These are phyloP conservation scores for Diorhabda carinulata DNA, from an alignment of 1,140 invertebrate species.

Conservation along the genomic window DNA sequence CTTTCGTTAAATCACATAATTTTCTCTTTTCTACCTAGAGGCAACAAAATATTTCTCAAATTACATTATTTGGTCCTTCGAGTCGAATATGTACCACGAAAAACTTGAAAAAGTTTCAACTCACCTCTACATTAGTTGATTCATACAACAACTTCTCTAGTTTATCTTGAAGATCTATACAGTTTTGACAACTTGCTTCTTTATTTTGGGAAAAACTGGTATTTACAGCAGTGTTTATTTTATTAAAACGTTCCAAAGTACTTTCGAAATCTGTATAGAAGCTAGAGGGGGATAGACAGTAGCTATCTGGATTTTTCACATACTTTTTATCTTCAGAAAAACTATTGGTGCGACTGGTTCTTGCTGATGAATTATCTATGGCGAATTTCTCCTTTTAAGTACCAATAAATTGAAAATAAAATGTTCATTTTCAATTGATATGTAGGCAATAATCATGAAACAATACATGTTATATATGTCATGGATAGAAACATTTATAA, in stretches of 20 bases:
- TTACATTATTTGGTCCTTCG: too few species aligned
- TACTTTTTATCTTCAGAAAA: slow-evolving; percentile 29
- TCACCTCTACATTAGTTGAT: slow-evolving; percentile 56
- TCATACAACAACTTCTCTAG: slow-evolving; percentile 64
- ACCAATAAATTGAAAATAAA: too few species aligned
- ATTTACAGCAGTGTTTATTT: slow-evolving; percentile 24
- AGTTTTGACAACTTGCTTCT: slow-evolving; percentile 1
- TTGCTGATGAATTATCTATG: background rate
- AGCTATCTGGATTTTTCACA: slow-evolving; percentile 14
- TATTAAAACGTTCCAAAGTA: slow-evolving; percentile 12
- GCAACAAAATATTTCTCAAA: too few species aligned
- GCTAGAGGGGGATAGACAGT: slow-evolving; percentile 18
- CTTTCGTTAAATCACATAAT: slow-evolving; percentile 54
- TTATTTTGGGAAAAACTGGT: slow-evolving; percentile 20
- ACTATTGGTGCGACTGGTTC: slow-evolving; percentile 10
- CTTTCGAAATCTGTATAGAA: slow-evolving; percentile 26
- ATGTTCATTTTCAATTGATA: too few species aligned
- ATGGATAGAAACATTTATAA: too few species aligned
- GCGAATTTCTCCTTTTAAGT: too few species aligned
- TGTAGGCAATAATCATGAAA: too few species aligned
- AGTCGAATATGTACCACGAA: too few species aligned
- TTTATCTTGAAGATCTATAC: slow-evolving; percentile 40
- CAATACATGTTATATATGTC: too few species aligned
- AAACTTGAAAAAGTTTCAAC: background rate
- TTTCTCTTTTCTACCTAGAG: slow-evolving; percentile 48